A percentile compares a stretch with the other conserved stretches of the same genome.
phyloP scores from a whole-genome alignment of 2,888 invertebrate genomes.

The Scelioninae gen. 1 region DNA sequence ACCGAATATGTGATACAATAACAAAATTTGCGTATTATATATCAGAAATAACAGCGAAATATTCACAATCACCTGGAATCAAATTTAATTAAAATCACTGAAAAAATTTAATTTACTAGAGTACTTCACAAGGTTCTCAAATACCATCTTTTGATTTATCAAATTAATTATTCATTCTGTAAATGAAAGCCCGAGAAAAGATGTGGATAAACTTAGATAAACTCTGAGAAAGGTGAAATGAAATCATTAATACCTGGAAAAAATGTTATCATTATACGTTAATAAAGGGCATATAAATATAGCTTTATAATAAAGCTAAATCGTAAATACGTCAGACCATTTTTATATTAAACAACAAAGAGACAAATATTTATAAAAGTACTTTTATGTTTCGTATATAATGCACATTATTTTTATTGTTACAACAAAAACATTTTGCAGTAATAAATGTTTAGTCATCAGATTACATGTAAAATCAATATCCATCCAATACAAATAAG shows the following conservation, averaged over 20 bases:
- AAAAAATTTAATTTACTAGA: neutral
- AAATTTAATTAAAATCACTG: neutral
- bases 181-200: neutral
- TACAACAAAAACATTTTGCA: too few species aligned
- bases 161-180: conserved; percentile 14
- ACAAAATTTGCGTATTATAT: too few species aligned
- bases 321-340: too few species aligned
- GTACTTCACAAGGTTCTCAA: neutral
- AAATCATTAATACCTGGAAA: neutral
- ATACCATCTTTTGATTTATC: neutral
- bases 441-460: too few species aligned
- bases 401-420: too few species aligned
- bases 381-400: too few species aligned
- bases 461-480: conserved; percentile 14
- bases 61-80: too few species aligned
- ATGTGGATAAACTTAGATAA: conserved; percentile 17
- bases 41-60: too few species aligned
- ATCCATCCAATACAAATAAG: conserved; percentile 26
- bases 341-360: too few species aligned
- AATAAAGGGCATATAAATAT: neutral
- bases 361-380: too few species aligned
- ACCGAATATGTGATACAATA: neutral
- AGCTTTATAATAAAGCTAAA: too few species aligned
- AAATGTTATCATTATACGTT: neutral
- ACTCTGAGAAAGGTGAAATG: neutral